Base-by-base conservation (phyloP, 2,888 invertebrate genomes). In the Apocheima hispidaria region DNA sequence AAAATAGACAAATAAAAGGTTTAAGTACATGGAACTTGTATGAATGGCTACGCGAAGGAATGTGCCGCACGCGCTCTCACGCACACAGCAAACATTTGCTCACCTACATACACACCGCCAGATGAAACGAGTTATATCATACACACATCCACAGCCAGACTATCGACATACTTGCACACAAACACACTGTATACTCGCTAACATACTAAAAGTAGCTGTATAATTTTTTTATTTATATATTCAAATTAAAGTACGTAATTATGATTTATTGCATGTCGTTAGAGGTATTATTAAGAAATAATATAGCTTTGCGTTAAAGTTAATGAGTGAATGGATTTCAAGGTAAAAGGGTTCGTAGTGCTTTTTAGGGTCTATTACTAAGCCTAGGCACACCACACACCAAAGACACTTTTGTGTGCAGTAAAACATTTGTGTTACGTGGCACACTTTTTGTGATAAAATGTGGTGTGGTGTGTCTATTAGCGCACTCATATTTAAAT, bases 41-140 rank as follows among this genome's bases (percentile, higher is more conserved):
- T 89, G 89, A 89, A 89, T 90, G 88, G 83, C 80, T 86, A 86
- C 88, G 87, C 87, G 75, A 35, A 74, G 89, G 90, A 90, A 90
- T 90, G 90, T 78, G 82, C 79, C 87, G 89, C 89, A 88, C 90
- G 89, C 89, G 88, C 66, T 66, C 70, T 66, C 68, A 66, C 69
- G 67, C 70, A 76, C 73, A 63, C 66, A 66, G 56, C 66, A 68
- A 68, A 68, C 75, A 75, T 72, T 70, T 64, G 77, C 82, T 82
- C 78, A 72, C 76, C 71, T 77, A 75, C 73, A 73, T 71, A 70
- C 74, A 74, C 68, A 71, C 68, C 38, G 53, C 65, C 67, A 65
- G 67, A 70, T 69, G 70, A 82, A 88, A 89, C 89, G 77, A 86
- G 89, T 86, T 86, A 81, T 82, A 80, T 75, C 72, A 78, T 72